Evolutionary conservation across 2,797 vertebrate genomes (phyloP).

Genomic region (Sciaenops ocellatus): DNA sequence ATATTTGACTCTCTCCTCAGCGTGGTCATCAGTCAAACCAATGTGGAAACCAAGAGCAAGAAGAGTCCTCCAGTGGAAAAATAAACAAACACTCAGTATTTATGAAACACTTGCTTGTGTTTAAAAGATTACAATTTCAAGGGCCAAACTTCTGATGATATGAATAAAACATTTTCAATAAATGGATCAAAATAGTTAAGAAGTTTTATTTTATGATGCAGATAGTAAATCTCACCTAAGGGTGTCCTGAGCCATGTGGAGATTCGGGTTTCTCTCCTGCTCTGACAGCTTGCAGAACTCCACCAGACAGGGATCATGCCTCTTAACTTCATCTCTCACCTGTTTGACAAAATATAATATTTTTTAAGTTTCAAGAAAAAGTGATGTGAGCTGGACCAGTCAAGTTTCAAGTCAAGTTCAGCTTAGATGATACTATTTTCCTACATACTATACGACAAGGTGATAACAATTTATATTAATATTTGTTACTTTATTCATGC

Average conservation of each 20-base stretch:
- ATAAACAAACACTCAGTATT: slow-evolving; percentile 5
- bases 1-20: slow-evolving; percentile 90
- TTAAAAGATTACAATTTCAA: background rate
- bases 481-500: background rate
- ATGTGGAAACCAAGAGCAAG: slow-evolving; percentile 93
- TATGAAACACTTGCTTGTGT: background rate
- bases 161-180: background rate
- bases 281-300: slow-evolving; percentile 94
- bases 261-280: slow-evolving; percentile 91
- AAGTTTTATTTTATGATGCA: background rate
- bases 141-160: background rate
- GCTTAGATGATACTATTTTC: background rate
- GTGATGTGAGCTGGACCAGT: background rate
- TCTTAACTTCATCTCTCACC: slow-evolving; percentile 93
- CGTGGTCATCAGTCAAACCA: slow-evolving; percentile 88
- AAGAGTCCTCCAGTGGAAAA: slow-evolving; percentile 86
- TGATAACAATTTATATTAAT: background rate
- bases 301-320: slow-evolving; percentile 91
- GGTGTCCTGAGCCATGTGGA: slow-evolving; percentile 92
- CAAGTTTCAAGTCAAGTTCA: background rate
- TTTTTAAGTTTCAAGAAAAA: background rate
- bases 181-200: background rate
- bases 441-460: background rate
- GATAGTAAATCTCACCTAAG: slow-evolving; percentile 86
- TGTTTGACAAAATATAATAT: slow-evolving; percentile 66